phyloP scores from a whole-genome alignment of 2,113 vertebrate genomes.

The Oncorhynchus keta region DNA sequence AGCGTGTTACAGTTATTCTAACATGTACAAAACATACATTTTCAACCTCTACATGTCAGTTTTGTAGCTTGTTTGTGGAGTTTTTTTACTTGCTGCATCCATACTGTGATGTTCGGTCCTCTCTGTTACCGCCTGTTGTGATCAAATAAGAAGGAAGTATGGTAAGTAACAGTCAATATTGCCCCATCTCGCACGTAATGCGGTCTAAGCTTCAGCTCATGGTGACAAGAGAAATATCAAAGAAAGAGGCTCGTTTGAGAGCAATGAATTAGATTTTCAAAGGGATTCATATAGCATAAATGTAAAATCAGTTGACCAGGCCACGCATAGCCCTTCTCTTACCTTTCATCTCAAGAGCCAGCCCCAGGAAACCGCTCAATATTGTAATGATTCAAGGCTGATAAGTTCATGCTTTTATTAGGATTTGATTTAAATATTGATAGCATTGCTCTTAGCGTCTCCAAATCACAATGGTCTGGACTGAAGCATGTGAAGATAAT shows the following conservation, averaged over 20 bases:
- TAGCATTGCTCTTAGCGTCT: constrained; percentile 39
- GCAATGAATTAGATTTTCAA: constrained; percentile 72
- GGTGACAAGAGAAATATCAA: constrained; percentile 60
- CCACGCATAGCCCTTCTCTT: constrained; percentile 53
- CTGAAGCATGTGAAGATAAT: constrained; percentile 40
- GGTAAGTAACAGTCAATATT: constrained; percentile 44
- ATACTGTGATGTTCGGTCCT: background rate
- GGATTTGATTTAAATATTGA: constrained; percentile 67
- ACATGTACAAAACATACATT: background rate
- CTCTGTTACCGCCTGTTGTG: background rate
- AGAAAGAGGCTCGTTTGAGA: constrained; percentile 48
- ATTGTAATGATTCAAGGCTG: constrained; percentile 66
- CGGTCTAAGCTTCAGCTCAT: constrained; percentile 36
- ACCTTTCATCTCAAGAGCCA: constrained; percentile 68
- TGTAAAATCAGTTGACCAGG: constrained; percentile 68
- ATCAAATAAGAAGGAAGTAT: constrained; percentile 39
- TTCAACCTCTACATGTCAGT: background rate
- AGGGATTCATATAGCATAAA: constrained; percentile 71
- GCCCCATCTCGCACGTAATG: constrained; percentile 37
- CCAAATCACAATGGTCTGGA: constrained; percentile 40
- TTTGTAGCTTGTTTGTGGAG: background rate
- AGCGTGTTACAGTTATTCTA: too few relatives aligned
- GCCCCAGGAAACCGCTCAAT: constrained; percentile 65
- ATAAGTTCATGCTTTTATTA: constrained; percentile 65
- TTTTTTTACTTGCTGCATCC: background rate